Base-by-base conservation (phyloP, 1,140 invertebrate genomes). In the Carposina sasakii region DNA sequence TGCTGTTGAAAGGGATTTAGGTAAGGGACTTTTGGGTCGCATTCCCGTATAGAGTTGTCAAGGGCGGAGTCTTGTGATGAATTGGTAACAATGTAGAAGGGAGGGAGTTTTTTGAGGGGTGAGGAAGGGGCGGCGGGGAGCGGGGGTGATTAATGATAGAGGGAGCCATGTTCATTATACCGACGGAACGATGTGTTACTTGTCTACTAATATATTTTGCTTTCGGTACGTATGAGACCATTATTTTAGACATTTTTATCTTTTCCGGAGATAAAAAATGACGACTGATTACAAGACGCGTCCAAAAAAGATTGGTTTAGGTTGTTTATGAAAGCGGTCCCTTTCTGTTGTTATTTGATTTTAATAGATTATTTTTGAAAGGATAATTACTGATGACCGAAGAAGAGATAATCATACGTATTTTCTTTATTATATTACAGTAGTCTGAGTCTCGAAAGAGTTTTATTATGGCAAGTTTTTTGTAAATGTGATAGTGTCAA, bases 21-120 rank as follows among this genome's bases (percentile, higher is more conserved):
- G 41, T 57, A 54, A 58, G 60, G 50, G 60, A 70, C 52, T 73
- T 71, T 60, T 49, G 60, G 63, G 63, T 60, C 57, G 52, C 60
- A 43, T 69, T 72, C 66, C 71, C 77, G 67, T 86, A 86, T 86
- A 85, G 81, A 86, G 82, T 84, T 85, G 82, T 86, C 81, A 85
- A 81, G 84, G 84, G 84, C 82, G 84, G 84, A 68, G 82, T 76
- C 56, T 79, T 60, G 76, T 86, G 84, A 85, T 83, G 84, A 78
- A 86, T 85, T 81, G 79, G 70, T 71, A 73, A 76, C 76, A 72
- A 76, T 71, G 62, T 66, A 52, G 65, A 53, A 58, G 49, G 56
- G 64, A 63, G 55, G 66, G 65, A 49, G 40, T 63, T 76, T 72
- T 79, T 74, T 70, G 52, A 72, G 63, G 64, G 76, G 68, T 57